A percentile compares a stretch with the other conserved stretches of the same genome.
Conservation (phyloP, 2,113 vertebrate genomes). For the Leiothrix lutea region DNA sequence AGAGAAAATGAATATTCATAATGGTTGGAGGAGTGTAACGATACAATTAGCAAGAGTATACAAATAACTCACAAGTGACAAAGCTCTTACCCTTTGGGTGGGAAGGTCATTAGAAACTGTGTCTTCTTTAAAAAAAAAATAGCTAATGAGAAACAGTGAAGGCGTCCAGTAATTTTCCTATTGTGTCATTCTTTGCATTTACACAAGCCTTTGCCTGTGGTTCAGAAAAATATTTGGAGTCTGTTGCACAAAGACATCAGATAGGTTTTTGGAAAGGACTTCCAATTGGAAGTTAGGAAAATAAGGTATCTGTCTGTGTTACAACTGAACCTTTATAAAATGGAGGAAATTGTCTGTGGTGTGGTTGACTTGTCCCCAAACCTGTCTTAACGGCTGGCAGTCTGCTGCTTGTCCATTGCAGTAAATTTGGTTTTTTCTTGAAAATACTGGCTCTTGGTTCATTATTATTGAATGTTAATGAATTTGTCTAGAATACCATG, state of each 20-base stretch:
- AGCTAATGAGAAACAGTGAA: background rate
- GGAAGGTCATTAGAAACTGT: constrained; percentile 13
- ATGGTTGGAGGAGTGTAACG: background rate
- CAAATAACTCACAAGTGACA: constrained; percentile 53
- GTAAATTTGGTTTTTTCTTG: background rate
- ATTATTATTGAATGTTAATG: background rate
- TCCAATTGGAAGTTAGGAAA: background rate
- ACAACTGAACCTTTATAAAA: background rate
- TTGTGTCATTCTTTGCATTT: background rate
- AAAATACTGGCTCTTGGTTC: background rate
- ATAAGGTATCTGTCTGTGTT: background rate
- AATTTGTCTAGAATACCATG: background rate
- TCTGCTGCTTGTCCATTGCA: background rate
- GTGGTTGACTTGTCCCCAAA: background rate
- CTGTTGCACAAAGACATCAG: fast-evolving
- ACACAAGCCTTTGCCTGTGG: background rate
- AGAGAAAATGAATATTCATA: constrained; percentile 66
- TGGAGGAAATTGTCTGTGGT: background rate
- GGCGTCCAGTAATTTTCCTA: background rate
- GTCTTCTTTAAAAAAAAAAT: background rate
- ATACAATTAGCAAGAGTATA: constrained; percentile 61
- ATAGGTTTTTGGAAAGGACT: background rate
- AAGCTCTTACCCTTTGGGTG: constrained; percentile 27
- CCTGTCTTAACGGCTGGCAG: background rate
- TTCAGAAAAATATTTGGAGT: background rate